Conservation (phyloP, 1,140 invertebrate species). For the Vanessa atalanta region DNA sequence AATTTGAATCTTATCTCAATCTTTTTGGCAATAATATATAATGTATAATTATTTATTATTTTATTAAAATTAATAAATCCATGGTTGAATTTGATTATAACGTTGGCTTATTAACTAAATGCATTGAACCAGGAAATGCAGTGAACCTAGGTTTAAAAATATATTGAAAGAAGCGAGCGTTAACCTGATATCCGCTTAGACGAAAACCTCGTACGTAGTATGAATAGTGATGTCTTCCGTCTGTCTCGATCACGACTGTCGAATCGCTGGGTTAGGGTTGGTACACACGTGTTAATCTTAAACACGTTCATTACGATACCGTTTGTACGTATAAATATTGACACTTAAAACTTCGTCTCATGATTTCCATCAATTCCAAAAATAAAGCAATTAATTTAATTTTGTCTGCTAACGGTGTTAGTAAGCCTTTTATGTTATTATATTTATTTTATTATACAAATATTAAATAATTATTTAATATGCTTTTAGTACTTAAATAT, state of each 20-base stretch:
- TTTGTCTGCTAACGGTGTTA: too few relatives aligned
- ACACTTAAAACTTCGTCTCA: too few relatives aligned
- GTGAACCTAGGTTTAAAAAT: slow-evolving; percentile 36
- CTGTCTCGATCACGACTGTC: slow-evolving; percentile 6
- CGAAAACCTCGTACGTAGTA: slow-evolving; percentile 33
- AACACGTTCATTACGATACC: background rate
- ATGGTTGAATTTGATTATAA: too few relatives aligned
- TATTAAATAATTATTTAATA: too few relatives aligned
- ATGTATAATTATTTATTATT: too few relatives aligned
- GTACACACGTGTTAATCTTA: background rate
- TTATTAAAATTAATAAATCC: too few relatives aligned
- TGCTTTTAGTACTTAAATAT: background rate
- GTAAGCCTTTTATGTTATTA: too few relatives aligned
- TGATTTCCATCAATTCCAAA: too few relatives aligned
- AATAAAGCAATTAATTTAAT: too few relatives aligned
- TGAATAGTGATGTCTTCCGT: slow-evolving; percentile 45
- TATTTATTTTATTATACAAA: too few relatives aligned
- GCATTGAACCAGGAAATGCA: slow-evolving; percentile 23
- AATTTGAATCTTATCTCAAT: too few relatives aligned
- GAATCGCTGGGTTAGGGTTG: slow-evolving; percentile 10
- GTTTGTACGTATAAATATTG: background rate
- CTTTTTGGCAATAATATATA: too few relatives aligned
- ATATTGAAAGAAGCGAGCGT: slow-evolving; percentile 24
- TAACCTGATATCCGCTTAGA: slow-evolving; percentile 43
- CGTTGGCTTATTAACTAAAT: background rate